Evolutionary conservation across 2,113 vertebrate species (phyloP).

Genomic region (Tursiops truncatus): DNA sequence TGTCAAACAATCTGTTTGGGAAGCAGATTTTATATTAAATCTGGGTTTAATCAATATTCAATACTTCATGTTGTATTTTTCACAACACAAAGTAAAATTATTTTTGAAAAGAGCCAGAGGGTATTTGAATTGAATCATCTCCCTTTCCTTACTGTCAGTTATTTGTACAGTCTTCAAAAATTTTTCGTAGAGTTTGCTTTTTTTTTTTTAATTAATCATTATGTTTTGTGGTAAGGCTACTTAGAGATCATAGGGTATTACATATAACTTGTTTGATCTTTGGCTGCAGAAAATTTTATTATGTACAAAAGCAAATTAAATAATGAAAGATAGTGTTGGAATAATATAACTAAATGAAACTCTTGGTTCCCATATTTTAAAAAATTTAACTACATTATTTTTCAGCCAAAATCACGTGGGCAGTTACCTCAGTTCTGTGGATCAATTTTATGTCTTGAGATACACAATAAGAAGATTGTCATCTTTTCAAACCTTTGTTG

Average conservation of each 20-base stretch:
- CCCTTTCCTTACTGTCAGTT: background rate
- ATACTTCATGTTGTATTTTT: conserved; percentile 37
- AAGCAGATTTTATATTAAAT: conserved; percentile 53
- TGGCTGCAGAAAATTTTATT: background rate
- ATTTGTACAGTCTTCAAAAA: background rate
- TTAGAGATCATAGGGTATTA: background rate
- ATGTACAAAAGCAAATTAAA: background rate
- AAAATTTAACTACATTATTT: background rate
- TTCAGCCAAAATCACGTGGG: background rate
- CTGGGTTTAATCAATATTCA: conserved; percentile 48
- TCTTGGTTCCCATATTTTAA: background rate
- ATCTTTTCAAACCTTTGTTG: background rate
- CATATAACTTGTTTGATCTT: background rate
- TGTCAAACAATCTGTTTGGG: conserved; percentile 26
- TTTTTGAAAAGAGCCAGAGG: conserved; percentile 50
- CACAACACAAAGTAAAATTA: conserved; percentile 20
- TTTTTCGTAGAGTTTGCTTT: background rate
- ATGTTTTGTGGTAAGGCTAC: background rate
- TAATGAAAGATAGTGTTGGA: background rate
- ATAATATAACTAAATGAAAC: background rate
- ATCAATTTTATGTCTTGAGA: background rate
- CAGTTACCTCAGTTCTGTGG: background rate
- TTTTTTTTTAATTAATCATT: background rate
- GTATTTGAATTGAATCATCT: background rate
- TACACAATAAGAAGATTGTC: background rate